Conservation (phyloP, 2,888 invertebrate genomes). For the Stegana nigrithorax region DNA sequence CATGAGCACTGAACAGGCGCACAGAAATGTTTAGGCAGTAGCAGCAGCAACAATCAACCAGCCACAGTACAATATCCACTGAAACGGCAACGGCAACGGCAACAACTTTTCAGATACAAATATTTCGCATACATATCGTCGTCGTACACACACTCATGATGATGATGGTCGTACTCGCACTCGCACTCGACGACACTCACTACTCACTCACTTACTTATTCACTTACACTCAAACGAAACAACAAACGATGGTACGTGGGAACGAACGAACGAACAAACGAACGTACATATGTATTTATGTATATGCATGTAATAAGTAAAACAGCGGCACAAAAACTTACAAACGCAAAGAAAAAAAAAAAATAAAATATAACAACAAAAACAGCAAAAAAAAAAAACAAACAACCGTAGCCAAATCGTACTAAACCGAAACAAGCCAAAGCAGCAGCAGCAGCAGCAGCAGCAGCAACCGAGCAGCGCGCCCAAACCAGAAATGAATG, state of each 20-base stretch:
- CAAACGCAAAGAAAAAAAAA: slow-evolving; percentile 14
- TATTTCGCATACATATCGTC: not conserved
- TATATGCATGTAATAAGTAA: slow-evolving; percentile 47
- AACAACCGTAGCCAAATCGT: not conserved
- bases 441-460: slow-evolving; percentile 16
- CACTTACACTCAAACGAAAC: no score
- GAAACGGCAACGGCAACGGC: slow-evolving; percentile 24
- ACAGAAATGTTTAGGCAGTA: slow-evolving; percentile 55
- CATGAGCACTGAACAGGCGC: slow-evolving; percentile 58
- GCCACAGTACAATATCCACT: slow-evolving; percentile 42
- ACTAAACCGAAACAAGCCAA: not conserved
- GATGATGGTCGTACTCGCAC: no score
- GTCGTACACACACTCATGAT: not conserved
- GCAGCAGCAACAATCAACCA: slow-evolving; percentile 35
- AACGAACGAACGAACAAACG: not conserved
- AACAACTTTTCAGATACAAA: not conserved
- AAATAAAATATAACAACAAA: slow-evolving; percentile 16
- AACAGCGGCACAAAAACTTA: no score
- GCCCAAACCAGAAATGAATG: slow-evolving; percentile 55
- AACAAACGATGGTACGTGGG: no score
- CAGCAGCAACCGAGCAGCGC: slow-evolving; percentile 13
- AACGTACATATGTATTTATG: slow-evolving; percentile 28
- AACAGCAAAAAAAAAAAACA: slow-evolving; percentile 4
- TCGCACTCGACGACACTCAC: no score
- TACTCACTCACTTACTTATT: no score